Evolutionary conservation across 2,113 vertebrate genomes (phyloP), one percentile per base, ranked within the genome.

Genomic region (Ramphastos sulfuratus): DNA sequence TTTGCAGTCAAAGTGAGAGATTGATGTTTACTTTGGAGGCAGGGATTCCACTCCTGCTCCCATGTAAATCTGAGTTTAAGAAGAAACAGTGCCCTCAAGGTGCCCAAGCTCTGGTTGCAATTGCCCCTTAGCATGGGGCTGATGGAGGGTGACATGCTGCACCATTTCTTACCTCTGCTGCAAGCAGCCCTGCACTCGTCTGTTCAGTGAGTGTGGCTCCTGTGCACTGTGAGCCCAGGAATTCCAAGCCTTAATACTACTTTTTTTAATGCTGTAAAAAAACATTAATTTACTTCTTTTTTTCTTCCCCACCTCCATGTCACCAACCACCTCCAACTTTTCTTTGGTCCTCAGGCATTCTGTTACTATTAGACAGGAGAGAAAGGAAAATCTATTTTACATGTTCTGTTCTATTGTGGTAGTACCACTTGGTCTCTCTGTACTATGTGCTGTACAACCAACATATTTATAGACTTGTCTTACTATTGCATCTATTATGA

Each of bases 141-240:
- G 28, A n/a, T 0, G 1, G n/a, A 60, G 20, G 28, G 28, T 46
- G 20, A 46, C 35, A 9, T 12, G 8, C 30, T 37, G 15, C 59
- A 54, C 37, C 9, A 7, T 28, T 71, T 80, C 75, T 82, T 42
- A 61, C 12, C 39, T 61, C 10, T 63, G 12, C 30, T 44, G 61
- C 46, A 35, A 30, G 33, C 25, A 33, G 10, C 23, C 37, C 39
- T 61, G 54, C 37, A 21, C 25, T 33, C n/a, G 9, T 28, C 30
- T 1, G 1, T 50, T 59, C 46, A 13, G 37, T 31, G 15, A 54
- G n/a, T 1, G 2, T 42, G 25, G 21, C 18, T 16, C 28, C 52
- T 39, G 21, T 18, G 48, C 16, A 24, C 9, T 55, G 15, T 15
- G 8, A 92, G 15, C 15, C 23, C 19, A 37, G 15, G 21, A 84